Evolutionary conservation across 2,888 invertebrate genomes (phyloP).

Genomic region (Papilio demoleus): DNA sequence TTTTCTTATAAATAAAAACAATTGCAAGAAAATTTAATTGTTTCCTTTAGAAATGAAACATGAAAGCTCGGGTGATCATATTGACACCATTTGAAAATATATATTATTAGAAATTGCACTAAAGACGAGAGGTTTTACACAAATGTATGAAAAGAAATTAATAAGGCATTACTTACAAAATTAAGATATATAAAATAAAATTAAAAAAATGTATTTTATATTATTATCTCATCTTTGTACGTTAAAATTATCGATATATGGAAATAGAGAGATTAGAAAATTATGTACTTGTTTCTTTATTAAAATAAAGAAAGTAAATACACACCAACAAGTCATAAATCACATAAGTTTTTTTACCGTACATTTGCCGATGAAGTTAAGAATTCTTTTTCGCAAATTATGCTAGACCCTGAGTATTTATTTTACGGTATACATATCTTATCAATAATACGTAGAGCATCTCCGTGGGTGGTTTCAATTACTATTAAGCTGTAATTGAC

Average conservation of each 20-base stretch:
- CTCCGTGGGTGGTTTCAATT: slow-evolving; percentile 4
- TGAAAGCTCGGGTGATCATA: not conserved
- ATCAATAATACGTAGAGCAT: not conserved
- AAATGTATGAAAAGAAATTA: not conserved
- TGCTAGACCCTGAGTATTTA: too few species aligned
- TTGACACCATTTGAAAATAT: not conserved
- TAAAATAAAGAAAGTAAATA: too few species aligned
- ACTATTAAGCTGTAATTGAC: slow-evolving; percentile 7
- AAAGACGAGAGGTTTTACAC: not conserved
- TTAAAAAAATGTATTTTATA: too few species aligned
- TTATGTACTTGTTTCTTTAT: not conserved
- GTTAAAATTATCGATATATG: not conserved
- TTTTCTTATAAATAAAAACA: too few species aligned
- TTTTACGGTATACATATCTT: not conserved
- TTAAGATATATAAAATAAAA: too few species aligned
- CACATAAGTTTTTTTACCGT: too few species aligned
- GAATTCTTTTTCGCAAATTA: too few species aligned
- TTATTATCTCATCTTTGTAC: not conserved
- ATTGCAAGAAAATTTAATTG: not conserved
- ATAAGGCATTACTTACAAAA: not conserved
- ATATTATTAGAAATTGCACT: slow-evolving; percentile 4
- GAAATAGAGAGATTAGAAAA: not conserved
- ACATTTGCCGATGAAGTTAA: too few species aligned
- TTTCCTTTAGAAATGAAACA: not conserved
- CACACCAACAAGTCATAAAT: too few species aligned